These are phyloP conservation scores for Genyomyrus donnyi DNA, from an alignment of 2,113 vertebrate genomes.

Conservation along the genomic window DNA sequence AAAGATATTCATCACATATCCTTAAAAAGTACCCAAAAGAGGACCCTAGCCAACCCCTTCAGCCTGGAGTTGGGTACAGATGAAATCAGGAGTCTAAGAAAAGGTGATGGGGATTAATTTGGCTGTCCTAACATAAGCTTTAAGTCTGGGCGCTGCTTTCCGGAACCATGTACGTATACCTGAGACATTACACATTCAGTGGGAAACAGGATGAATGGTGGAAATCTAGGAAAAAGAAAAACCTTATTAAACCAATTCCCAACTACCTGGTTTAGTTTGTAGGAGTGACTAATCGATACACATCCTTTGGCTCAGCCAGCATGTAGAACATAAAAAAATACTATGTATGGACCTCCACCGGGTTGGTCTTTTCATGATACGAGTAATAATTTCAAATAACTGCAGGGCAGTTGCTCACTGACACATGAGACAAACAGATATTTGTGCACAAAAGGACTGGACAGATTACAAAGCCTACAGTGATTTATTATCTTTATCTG, in stretches of 20 bases:
- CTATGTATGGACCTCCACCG: background rate
- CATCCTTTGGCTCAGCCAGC: background rate
- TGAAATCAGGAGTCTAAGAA: background rate
- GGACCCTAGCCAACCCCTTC: background rate
- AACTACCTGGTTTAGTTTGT: background rate
- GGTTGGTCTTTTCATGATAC: background rate
- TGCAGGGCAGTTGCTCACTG: background rate
- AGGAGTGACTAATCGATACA: background rate
- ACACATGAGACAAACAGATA: background rate
- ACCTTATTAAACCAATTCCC: background rate
- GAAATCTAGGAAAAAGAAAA: background rate
- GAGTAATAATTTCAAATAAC: background rate
- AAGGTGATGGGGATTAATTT: background rate
- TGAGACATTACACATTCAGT: background rate
- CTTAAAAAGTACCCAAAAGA: background rate
- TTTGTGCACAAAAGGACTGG: conserved; percentile 14
- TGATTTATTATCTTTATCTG: conserved; percentile 16
- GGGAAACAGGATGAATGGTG: background rate
- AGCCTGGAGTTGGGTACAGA: background rate
- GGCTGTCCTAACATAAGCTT: background rate
- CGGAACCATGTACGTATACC: background rate
- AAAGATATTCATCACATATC: background rate
- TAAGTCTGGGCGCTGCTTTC: background rate
- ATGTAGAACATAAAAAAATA: background rate
- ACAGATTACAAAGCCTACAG: conserved; percentile 27